These are phyloP conservation scores for Gallinago jamesoni DNA, from an alignment of 2,113 vertebrate species.

Conservation along the genomic window DNA sequence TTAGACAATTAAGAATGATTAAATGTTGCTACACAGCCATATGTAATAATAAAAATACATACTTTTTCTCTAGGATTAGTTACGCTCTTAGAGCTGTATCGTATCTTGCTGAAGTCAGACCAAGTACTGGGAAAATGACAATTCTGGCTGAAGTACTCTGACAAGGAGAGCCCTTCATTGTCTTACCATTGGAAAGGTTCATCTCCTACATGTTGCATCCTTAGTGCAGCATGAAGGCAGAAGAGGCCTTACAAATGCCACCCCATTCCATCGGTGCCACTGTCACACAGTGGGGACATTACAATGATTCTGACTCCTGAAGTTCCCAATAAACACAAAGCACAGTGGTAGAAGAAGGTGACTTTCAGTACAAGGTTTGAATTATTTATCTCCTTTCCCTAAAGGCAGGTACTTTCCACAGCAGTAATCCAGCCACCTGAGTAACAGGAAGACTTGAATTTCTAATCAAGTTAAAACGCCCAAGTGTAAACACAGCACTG, in stretches of 20 bases:
- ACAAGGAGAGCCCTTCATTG: not conserved
- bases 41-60: not conserved
- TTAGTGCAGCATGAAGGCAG: not conserved
- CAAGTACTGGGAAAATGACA: not conserved
- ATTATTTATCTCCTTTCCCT: not conserved
- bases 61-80: not conserved
- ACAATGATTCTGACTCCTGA: not conserved
- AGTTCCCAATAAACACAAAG: not conserved
- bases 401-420: not conserved
- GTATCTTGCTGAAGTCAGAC: not conserved
- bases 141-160: not conserved
- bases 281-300: not conserved
- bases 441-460: not conserved
- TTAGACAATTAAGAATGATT: not conserved
- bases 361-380: not conserved
- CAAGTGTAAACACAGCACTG: not conserved
- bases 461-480: not conserved
- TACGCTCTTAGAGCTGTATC: not conserved
- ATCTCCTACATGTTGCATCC: not conserved
- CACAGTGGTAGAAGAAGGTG: not conserved
- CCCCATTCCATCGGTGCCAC: not conserved
- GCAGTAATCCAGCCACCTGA: not conserved
- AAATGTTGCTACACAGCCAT: not conserved
- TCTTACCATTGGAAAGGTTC: not conserved
- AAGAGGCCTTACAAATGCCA: not conserved